Base-by-base conservation (phyloP, 2,888 invertebrate genomes). In the Mythimna pallens region DNA sequence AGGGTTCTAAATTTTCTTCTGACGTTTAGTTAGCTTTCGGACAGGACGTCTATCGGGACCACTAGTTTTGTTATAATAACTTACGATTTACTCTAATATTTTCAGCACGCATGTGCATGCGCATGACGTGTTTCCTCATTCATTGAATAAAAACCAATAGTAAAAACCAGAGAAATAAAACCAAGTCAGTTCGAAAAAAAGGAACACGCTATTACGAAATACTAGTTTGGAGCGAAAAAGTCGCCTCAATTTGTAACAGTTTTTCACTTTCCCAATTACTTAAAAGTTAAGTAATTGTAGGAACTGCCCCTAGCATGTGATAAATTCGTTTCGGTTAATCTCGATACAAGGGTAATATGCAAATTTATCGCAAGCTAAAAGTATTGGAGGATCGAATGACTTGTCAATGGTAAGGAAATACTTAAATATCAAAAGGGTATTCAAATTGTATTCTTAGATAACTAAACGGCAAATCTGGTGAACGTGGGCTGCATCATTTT, bases 241-340 rank as follows among this genome's bases (percentile, higher is more conserved):
- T 40, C 59, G 1, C 12, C n/a, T 9, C 54, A 43, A 55, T 76
- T 63, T 22, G 20, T 30, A 65, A 63, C 68, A 40, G 43, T 30
- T 72, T 62, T 80, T 59, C 78, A 67, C 47, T 57, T 52, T 58
- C 20, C 61, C 81, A 82, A 82, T 82, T 76, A 82, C 81, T 83
- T 76, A 73, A 71, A 52, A 76, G 65, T 73, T 55, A 83, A 83
- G 83, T 80, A 83, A 83, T 76, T 71, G 80, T 63, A 59, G 36
- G 58, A 70, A 70, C 62, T 65, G 66, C 63, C 47, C 54, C 63
- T 25, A 58, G 70, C 80, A 62, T 62, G 80, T 78, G 70, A 82
- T 83, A 57, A 71, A 80, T 83, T 73, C 61, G 54, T 36, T 70
- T 22, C 70, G 59, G 55, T 62, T 81, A 57, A 74, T 81, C 69